Conservation (phyloP, 2,113 vertebrate species). For the Trogon melanurus region DNA sequence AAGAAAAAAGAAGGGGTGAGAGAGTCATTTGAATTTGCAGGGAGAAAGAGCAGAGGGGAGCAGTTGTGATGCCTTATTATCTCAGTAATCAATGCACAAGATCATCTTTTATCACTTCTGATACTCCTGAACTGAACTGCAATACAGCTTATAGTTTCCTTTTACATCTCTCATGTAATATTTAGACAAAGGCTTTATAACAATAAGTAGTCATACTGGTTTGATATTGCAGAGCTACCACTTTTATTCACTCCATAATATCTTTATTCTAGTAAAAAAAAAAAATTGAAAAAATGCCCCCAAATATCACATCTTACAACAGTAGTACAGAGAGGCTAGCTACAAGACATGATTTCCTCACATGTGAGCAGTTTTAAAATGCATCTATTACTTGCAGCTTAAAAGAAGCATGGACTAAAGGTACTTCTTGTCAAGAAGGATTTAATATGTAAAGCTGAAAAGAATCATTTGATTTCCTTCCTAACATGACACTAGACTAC, state of each 20-base stretch:
- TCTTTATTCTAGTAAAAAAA: not conserved
- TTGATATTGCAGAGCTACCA: not conserved
- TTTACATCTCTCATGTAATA: not conserved
- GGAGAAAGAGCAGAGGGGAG: rapidly evolving
- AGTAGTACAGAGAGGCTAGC: not conserved
- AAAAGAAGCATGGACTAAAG: not conserved
- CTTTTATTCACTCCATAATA: not conserved
- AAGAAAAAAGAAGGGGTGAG: not conserved
- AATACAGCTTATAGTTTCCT: rapidly evolving
- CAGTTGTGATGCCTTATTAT: not conserved
- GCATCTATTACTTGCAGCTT: not conserved
- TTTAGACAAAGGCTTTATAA: not conserved
- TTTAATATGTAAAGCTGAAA: not conserved
- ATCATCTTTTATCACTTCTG: not conserved
- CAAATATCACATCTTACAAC: not conserved
- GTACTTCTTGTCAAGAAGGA: not conserved
- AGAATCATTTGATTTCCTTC: not conserved
- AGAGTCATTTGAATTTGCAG: not conserved
- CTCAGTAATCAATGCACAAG: not conserved
- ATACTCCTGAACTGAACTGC: not conserved
- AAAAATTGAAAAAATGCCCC: not conserved
- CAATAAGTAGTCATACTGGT: not conserved
- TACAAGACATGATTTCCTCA: not conserved
- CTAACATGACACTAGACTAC: not conserved
- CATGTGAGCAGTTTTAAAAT: not conserved